Percentiles rank a stretch among this genome's conserved stretches.
Conservation (phyloP, 2,888 invertebrate species). For the Dynastes maya region DNA sequence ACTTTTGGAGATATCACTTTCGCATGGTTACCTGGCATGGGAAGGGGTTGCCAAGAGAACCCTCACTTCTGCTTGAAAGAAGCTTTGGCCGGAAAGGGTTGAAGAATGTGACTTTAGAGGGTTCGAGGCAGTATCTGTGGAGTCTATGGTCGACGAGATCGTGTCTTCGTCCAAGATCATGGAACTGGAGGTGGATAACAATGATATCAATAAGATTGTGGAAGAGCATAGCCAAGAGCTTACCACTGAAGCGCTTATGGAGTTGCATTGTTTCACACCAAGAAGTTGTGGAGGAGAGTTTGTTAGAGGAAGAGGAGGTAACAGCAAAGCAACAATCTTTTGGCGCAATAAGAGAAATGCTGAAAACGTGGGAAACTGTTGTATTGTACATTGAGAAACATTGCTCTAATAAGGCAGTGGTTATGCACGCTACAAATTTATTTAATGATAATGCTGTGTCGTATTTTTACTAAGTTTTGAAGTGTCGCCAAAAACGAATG, state of each 20-base stretch:
- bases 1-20: slow-evolving; percentile 60
- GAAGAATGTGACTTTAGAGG: not conserved
- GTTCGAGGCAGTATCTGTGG: slow-evolving; percentile 48
- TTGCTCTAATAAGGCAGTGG: slow-evolving; percentile 38
- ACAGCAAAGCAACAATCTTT: not conserved
- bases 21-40: slow-evolving; percentile 56
- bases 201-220: not conserved
- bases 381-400: not conserved
- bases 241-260: no score
- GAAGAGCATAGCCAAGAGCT: slow-evolving; percentile 14
- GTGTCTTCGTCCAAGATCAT: slow-evolving; percentile 56
- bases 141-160: slow-evolving; percentile 53
- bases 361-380: not conserved
- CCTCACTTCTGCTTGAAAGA: slow-evolving; percentile 52
- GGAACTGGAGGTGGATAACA: slow-evolving; percentile 23
- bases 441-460: slow-evolving; percentile 47
- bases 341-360: not conserved
- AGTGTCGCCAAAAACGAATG: slow-evolving; percentile 47
- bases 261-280: not conserved
- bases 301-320: no score
- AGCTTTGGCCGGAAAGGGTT: not conserved
- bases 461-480: slow-evolving; percentile 49
- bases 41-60: slow-evolving; percentile 47
- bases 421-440: slow-evolving; percentile 37
- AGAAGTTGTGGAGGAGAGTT: not conserved